Evolutionary conservation across 2,888 invertebrate genomes (phyloP).

Genomic region (Drosophila kanekoi): DNA sequence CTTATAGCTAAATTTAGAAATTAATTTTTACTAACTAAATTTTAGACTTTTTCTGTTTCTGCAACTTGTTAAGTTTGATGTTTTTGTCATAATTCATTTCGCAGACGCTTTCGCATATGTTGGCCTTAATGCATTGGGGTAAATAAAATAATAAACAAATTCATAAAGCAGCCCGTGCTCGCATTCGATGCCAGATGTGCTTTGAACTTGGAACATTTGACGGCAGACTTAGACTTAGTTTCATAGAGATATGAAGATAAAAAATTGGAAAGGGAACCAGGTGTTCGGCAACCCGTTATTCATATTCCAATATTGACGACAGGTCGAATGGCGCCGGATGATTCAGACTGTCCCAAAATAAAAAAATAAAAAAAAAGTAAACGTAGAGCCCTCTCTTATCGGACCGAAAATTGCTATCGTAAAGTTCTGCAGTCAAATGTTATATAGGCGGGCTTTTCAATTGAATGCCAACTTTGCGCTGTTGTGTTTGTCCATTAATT

Average conservation of each 20-base stretch:
- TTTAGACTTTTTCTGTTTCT: too few species aligned
- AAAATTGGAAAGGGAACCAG: slow-evolving; percentile 13
- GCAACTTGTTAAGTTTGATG: background rate
- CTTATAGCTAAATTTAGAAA: too few species aligned
- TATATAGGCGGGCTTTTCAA: background rate
- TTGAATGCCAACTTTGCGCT: background rate
- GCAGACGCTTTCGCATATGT: slow-evolving; percentile 11
- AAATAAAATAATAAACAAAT: slow-evolving; percentile 48
- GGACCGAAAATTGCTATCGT: slow-evolving; percentile 11
- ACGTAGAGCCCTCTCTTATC: slow-evolving; percentile 36
- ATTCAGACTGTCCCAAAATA: slow-evolving; percentile 28
- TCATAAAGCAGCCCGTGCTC: slow-evolving; percentile 2
- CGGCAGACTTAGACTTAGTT: slow-evolving; percentile 19
- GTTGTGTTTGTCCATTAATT: slow-evolving; percentile 34
- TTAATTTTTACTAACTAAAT: too few species aligned
- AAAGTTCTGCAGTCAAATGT: slow-evolving; percentile 32
- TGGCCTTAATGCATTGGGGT: slow-evolving; percentile 12
- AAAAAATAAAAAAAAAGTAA: slow-evolving; percentile 2
- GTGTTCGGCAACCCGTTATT: slow-evolving; percentile 28
- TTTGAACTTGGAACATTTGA: slow-evolving; percentile 48
- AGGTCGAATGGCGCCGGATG: slow-evolving; percentile 21
- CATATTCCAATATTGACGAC: slow-evolving; percentile 34
- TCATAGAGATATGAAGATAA: slow-evolving; percentile 25
- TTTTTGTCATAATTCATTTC: slow-evolving; percentile 19
- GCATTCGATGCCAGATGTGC: slow-evolving; percentile 44